Percentiles rank a stretch among this genome's conserved stretches.
phyloP scores from a whole-genome alignment of 2,113 vertebrate genomes.

The Nanorana parkeri region DNA sequence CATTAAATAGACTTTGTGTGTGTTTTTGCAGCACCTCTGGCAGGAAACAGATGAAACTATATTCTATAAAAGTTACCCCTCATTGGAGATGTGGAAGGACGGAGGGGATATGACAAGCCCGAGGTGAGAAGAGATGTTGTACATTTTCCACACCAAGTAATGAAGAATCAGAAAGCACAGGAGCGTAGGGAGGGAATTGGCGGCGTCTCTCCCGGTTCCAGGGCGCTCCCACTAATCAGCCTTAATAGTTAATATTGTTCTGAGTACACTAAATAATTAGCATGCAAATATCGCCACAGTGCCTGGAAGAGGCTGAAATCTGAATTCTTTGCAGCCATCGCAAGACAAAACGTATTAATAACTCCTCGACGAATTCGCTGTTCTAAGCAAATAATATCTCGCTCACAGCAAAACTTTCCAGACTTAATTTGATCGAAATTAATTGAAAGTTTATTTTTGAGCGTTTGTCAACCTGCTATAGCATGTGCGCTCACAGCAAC shows the following conservation, averaged over 20 bases:
- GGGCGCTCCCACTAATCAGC: conserved; percentile 8
- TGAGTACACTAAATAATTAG: conserved; percentile 31
- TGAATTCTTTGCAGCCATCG: conserved; percentile 13
- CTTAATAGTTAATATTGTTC: conserved; percentile 42
- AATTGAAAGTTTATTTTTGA: conserved; percentile 27
- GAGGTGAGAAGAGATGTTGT: background rate
- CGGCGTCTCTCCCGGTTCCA: background rate
- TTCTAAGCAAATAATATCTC: conserved; percentile 26
- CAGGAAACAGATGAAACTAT: no score
- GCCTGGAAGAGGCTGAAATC: conserved; percentile 16
- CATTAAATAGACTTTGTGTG: no score
- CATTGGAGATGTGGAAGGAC: background rate
- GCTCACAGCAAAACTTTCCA: conserved; percentile 23
- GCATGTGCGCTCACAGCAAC: background rate
- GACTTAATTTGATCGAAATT: conserved; percentile 28
- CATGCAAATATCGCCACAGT: conserved; percentile 36
- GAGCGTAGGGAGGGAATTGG: conserved; percentile 18
- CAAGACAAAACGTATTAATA: conserved; percentile 12
- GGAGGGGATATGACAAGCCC: background rate
- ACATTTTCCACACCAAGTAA: background rate
- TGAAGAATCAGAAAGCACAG: conserved; percentile 1
- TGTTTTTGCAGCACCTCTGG: no score
- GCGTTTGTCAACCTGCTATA: conserved; percentile 7
- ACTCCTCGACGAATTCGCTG: conserved; percentile 20
- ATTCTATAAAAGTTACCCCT: background rate